Evolutionary conservation across 2,888 invertebrate genomes (phyloP), one percentile per base, ranked within the genome.

Genomic region (Temnothorax ravouxi): DNA sequence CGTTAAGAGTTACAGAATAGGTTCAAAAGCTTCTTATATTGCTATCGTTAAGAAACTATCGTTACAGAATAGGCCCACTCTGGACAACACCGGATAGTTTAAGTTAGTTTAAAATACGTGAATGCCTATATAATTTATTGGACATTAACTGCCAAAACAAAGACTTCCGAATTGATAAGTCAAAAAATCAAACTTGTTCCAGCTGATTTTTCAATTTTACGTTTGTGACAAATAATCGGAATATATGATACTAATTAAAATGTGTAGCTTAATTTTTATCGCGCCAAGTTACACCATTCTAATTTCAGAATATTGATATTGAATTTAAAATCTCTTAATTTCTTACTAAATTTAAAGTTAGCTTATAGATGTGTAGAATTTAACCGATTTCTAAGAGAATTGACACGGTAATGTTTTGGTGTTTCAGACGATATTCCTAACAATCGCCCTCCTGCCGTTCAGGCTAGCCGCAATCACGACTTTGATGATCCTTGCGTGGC

Each of bases 401-500:
- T 88, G 25, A 86, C 62, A n/a, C 66, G 64, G 74, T 81, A 81
- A 59, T 86, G 47, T 80, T 86, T 13, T 38, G 93, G 96, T 97
- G 93, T 97, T 97, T 13, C 97, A 99, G 99, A 97, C 98, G 91
- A 97, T 97, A 89, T 95, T 99, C 92, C 96, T 99, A 95, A 98
- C 98, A 18, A 96, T 99, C 83, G 96, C 98, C 71, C 95, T 99
- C 75, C 96, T 98, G 86, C 99, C 99, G 54, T 96, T 99, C 81
- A 96, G 99, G 83, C 96, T 99, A 72, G 95, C 97, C 25, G 96
- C 97, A 75, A 97, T 98, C 89, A 96, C 97, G 86, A 95, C 97
- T 74, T 96, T 98, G 84, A 96, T 99, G 83, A 96, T 98, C 82
- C 96, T 97, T 25, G 98, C 98, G 0, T 98, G 98, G 98, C 95